Evolutionary conservation across 2,797 vertebrate species (phyloP), one percentile per base, ranked within the genome.

Genomic region (Parauchenoglanis punctatus): DNA sequence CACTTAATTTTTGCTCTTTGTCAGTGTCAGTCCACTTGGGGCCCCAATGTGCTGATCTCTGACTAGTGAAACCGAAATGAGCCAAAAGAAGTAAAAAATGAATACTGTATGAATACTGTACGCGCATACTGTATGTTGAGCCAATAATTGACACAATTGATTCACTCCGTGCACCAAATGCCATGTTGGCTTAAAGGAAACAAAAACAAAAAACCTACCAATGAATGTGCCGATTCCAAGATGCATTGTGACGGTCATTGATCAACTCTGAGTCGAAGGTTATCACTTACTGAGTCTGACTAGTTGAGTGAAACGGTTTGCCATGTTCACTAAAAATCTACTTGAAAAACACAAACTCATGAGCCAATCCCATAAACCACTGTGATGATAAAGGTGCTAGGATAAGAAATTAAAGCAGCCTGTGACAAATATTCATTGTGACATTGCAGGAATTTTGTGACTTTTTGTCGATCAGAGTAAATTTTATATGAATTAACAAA

Each of bases 111-210:
- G 40, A 40, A 40, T 40, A 40, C 40, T 40, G 40, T 40, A 40
- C 40, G 25, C 25, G n/a, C 73, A 76, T 73, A n/a, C 49, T 49
- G 49, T 73, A n/a, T 72, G 20, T 44, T 44, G 8, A 72, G 35
- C 23, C 70, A 25, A 44, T 72, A 72, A n/a, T 15, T n/a, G 73
- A 49, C 46, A 76, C 73, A 76, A 52, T n/a, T 76, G 73, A 49
- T 49, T 76, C 13, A 15, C 46, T 49, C 25, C 6, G 17, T 28
- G 15, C n/a, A 31, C 7, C n/a, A 18, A 77, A 54, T 17, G 7
- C 15, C 75, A 31, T 54, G 49, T 54, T 54, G 8, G 8, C 44
- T 44, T 44, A 72, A 44, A 46, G 18, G 10, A 73, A 73, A 35
- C 70, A 44, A 46, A 72, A 72, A 44, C 35, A 72, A 23, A 46